phyloP scores from a whole-genome alignment of 2,797 vertebrate species.

The Prunella strophiata region DNA sequence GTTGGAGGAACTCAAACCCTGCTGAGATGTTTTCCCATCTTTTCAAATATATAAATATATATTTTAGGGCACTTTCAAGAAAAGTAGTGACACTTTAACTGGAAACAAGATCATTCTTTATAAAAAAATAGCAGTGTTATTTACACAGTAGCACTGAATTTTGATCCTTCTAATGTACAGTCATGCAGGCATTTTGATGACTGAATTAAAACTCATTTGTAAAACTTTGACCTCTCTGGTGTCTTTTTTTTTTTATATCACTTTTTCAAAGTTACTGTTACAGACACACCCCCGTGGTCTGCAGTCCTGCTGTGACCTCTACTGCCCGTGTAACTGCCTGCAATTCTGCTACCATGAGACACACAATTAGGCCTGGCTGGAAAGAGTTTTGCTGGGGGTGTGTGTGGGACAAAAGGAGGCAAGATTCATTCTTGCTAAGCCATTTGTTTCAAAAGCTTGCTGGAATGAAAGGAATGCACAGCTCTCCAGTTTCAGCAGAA shows the following conservation, averaged over 20 bases:
- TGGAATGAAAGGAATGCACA: not conserved
- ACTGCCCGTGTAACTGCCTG: not conserved
- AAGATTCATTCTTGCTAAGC: not conserved
- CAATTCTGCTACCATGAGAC: not conserved
- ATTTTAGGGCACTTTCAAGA: not conserved
- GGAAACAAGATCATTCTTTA: not conserved
- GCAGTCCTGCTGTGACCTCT: constrained; percentile 13
- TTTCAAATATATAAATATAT: not conserved
- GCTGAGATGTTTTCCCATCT: not conserved
- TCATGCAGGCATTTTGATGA: not conserved
- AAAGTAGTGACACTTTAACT: not conserved
- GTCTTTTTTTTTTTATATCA: not conserved
- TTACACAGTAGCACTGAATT: not conserved
- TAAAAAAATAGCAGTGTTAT: not conserved
- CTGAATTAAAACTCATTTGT: not conserved
- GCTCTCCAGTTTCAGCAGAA: not conserved
- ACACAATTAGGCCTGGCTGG: not conserved
- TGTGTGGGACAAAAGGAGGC: not conserved
- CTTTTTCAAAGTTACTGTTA: not conserved
- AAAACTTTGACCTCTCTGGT: not conserved
- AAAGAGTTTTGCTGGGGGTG: not conserved
- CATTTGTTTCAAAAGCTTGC: not conserved
- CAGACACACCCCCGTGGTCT: not conserved
- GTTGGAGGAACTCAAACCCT: not conserved
- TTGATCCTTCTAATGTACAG: not conserved